Evolutionary conservation across 2,113 vertebrate genomes (phyloP), one percentile per base, ranked within the genome.

Genomic region (Ceuthmochares aereus): DNA sequence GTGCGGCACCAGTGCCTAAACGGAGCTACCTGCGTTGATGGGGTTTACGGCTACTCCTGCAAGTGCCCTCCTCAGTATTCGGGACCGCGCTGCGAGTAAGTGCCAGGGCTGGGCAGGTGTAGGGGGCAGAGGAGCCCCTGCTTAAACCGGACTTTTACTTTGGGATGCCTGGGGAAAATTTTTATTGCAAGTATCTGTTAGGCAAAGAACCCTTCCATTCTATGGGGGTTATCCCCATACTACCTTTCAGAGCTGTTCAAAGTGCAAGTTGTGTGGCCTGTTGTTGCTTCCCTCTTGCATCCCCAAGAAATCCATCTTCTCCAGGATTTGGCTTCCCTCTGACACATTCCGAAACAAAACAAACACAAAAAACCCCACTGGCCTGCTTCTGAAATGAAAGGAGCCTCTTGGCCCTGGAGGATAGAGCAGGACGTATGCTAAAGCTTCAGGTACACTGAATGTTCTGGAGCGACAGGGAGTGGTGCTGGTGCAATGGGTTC

Each of bases 21-120:
- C 1, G 98, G 98, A 27, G 99, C 98, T 8, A 95, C 90, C 45
- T 99, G 99, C 18, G 1, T 97, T 4, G 98, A 98, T 2, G 93
- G 72, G 1, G 51, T 95, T 12, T 98, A 95, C 6, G 96, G 95
- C 7, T 98, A 98, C 97, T 98, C 97, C 42, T 99, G 99, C 90
- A 91, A 75, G 40, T 99, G 99, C 96, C 98, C 97, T 4, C 86
- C 96, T 1, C 97, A 97, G 11, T 98, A 96, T 84, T 95, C 96
- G 0, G 99, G 99, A 2, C 98, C 97, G 12, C 98, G 96, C 87
- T 99, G 99, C 96, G 98, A 99, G 99, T 99, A 96, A 98, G 99
- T 98, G 55, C 51, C 12, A 3, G 9, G 36, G 20, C 16, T 52
- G 79, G 26, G 27, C 32, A 23, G n/a, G 3, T 7, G 27, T 32